phyloP scores from a whole-genome alignment of 2,888 invertebrate genomes.

The Drosophila emarginata region DNA sequence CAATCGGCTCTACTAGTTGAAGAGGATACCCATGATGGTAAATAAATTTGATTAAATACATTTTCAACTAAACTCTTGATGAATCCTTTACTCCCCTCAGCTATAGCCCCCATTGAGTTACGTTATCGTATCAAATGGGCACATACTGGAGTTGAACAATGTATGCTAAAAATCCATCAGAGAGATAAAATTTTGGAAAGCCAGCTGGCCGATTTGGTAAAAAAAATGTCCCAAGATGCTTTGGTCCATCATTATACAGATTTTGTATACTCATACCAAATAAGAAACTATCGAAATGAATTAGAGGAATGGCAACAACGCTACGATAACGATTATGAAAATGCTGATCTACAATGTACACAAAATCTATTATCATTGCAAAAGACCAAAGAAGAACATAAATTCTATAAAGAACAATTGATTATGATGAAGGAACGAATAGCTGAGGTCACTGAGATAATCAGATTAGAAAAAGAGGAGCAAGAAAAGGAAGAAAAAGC shows the following conservation, averaged over 20 bases:
- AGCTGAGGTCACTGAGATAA: constrained; percentile 18
- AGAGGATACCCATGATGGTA: constrained; percentile 18
- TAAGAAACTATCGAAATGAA: constrained; percentile 3
- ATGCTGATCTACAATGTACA: constrained; percentile 33
- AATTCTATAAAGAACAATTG: constrained; percentile 33
- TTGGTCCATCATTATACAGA: constrained; percentile 2
- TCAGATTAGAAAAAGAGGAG: constrained; percentile 11
- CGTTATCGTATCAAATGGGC: constrained; percentile 56
- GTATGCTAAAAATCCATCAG: neutral
- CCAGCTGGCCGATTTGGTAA: constrained; percentile 12
- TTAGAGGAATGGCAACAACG: constrained; percentile 44
- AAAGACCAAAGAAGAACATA: constrained; percentile 43
- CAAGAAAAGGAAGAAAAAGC: neutral
- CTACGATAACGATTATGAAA: constrained; percentile 47
- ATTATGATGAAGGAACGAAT: constrained; percentile 38
- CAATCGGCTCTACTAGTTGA: neutral
- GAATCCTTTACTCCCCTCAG: constrained; percentile 16
- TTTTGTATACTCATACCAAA: constrained; percentile 10
- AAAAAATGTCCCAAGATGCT: neutral
- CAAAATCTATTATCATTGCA: constrained; percentile 4
- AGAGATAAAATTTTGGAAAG: constrained; percentile 24
- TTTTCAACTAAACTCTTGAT: no score
- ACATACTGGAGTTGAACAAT: constrained; percentile 44
- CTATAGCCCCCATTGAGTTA: constrained; percentile 36
- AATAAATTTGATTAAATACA: neutral